Base-by-base conservation (phyloP, 2,797 vertebrate species). In the Paguma larvata region DNA sequence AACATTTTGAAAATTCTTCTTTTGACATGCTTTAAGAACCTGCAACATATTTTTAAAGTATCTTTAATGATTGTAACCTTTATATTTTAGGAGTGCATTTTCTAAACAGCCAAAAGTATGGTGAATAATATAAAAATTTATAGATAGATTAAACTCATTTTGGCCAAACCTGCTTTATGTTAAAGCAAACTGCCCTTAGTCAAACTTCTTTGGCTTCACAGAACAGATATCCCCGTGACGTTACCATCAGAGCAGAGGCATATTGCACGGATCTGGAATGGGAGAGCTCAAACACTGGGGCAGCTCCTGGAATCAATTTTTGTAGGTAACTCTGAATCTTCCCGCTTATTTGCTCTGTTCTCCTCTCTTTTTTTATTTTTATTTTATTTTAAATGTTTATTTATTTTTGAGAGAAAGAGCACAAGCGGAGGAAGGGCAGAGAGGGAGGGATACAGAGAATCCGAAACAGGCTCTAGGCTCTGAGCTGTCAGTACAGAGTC, bases 141-240 rank as follows among this genome's bases (percentile, higher is more conserved):
- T 27, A 44, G 51, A 38, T 67, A 95, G n/a, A 63, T 90, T 90
- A 90, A 96, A 87, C 90, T 79, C 10, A 63, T 80, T 93, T 92
- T 68, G 51, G 56, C 21, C 30, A 87, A 86, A 87, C 6, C 44
- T 65, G 32, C 18, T 95, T 86, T 73, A 38, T 53, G 25, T 14
- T 75, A 82, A 70, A 56, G 21, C 5, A 11, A 82, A 85, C 13
- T 56, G 21, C 89, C 30, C 23, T 96, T 86, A n/a, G 56, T n/a
- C 18, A 89, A 89, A 16, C 11, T 79, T 84, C 51, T 92, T 84
- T 90, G 85, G 46, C n/a, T 87, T 90, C 4, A 46, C 62, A 85
- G 62, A 84, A 51, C 38, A 89, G 63, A 34, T 21, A 68, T 23
- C 16, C 73, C 48, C 70, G 32, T 59, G 48, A 84, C 72, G 15